Percentiles rank a stretch among this genome's conserved stretches.
phyloP scores from a whole-genome alignment of 2,797 vertebrate species.

The Danio albolineatus region DNA sequence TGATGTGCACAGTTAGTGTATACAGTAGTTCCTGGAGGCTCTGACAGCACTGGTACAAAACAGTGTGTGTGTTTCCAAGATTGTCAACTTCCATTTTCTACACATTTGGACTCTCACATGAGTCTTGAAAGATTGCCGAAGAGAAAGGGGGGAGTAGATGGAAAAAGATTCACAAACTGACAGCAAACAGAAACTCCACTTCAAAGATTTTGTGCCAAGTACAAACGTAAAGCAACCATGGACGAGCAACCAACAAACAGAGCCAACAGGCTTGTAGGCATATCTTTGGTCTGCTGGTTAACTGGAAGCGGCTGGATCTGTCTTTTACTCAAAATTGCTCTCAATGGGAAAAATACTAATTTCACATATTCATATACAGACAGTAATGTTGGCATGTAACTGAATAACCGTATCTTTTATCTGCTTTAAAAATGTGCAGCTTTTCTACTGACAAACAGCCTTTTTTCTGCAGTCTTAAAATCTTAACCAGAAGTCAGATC shows the following conservation, averaged over 20 bases:
- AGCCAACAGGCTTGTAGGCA: neutral
- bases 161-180: conserved; percentile 1
- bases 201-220: neutral
- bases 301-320: neutral
- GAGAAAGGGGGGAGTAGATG: neutral
- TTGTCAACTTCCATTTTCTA: neutral
- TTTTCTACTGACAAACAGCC: neutral
- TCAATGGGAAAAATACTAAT: neutral
- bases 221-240: neutral
- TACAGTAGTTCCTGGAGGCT: neutral
- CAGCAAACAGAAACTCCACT: neutral
- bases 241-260: conserved; percentile 3
- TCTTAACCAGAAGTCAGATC: neutral
- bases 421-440: neutral
- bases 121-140: neutral
- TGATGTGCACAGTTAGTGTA: neutral
- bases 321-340: neutral
- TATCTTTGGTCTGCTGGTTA: conserved; percentile 3
- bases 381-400: neutral
- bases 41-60: neutral
- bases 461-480: neutral
- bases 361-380: neutral
- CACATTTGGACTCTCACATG: neutral
- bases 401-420: neutral
- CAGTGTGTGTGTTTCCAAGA: neutral